Evolutionary conservation across 2,888 invertebrate genomes (phyloP).

Genomic region (Pseudococcus viburni): DNA sequence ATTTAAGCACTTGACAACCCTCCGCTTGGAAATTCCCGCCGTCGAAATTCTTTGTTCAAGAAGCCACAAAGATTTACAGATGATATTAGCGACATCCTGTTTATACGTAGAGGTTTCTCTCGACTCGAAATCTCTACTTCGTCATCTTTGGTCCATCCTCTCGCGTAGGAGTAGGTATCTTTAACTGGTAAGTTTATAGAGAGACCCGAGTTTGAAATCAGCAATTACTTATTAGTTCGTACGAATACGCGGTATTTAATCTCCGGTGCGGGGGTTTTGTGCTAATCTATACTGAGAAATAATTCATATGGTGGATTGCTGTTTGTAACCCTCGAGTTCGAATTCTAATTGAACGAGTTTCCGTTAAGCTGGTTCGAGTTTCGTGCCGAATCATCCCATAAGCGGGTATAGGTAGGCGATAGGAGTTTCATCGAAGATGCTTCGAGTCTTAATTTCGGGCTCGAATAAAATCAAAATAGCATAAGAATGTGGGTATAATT

Average conservation of each 20-base stretch:
- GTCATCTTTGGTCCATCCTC: neutral
- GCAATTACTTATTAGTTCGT: neutral
- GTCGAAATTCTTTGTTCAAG: neutral
- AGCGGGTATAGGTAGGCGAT: neutral
- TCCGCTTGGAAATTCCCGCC: neutral
- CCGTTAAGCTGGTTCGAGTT: neutral
- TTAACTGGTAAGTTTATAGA: neutral
- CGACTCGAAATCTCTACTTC: neutral
- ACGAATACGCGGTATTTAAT: neutral
- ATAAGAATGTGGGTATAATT: no score
- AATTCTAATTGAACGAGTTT: neutral
- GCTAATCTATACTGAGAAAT: constrained; percentile 10
- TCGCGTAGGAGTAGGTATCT: neutral
- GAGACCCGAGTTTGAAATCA: neutral
- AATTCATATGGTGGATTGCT: constrained; percentile 5
- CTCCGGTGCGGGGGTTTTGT: neutral
- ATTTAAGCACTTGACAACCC: neutral
- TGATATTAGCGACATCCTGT: constrained; percentile 8
- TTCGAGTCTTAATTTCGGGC: neutral
- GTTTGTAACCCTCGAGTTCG: neutral
- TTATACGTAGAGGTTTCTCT: neutral
- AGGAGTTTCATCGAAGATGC: neutral
- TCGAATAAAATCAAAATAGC: no score
- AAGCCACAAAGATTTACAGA: constrained; percentile 2
- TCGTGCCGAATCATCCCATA: neutral